phyloP scores from a whole-genome alignment of 2,113 vertebrate genomes.

The Scopus umbretta region DNA sequence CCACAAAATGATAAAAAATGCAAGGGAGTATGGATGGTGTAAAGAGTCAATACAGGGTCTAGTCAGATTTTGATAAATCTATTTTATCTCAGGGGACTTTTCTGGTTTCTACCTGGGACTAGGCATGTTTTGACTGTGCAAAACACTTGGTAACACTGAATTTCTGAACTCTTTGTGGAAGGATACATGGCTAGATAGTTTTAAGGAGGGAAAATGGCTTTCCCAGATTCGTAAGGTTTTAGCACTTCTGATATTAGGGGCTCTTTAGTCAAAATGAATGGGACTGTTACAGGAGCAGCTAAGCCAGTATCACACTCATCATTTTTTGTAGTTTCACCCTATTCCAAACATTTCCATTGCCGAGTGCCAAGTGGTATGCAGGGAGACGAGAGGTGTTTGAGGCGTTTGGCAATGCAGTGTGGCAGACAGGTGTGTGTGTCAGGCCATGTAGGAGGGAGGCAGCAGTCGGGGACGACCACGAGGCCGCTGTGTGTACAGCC shows the following conservation, averaged over 20 bases:
- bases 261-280: background rate
- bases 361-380: no score
- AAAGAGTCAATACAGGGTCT: background rate
- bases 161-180: background rate
- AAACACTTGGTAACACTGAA: background rate
- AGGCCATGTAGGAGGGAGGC: rapidly evolving
- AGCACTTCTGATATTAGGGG: background rate
- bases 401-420: rapidly evolving
- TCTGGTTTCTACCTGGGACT: background rate
- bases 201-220: background rate
- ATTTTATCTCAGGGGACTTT: background rate
- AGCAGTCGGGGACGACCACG: rapidly evolving
- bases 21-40: background rate
- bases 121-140: background rate
- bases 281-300: background rate
- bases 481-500: background rate
- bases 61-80: background rate
- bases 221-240: background rate
- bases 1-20: background rate
- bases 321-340: background rate
- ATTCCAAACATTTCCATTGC: background rate
- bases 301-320: background rate
- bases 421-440: rapidly evolving
- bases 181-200: background rate
- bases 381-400: background rate